phyloP scores from a whole-genome alignment of 2,888 invertebrate species.

The Amorpha juglandis region DNA sequence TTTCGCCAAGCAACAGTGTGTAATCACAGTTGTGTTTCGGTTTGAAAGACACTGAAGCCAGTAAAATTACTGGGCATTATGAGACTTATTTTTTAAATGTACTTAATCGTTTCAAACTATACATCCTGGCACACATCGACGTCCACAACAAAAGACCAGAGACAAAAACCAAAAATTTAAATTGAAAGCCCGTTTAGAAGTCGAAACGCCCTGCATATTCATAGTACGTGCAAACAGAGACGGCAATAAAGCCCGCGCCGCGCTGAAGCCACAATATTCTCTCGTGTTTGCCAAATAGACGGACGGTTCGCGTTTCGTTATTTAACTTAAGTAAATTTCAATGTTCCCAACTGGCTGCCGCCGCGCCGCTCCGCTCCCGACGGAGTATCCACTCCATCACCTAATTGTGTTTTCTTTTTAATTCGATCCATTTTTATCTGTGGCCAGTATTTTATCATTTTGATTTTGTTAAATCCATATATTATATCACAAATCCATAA shows the following conservation, averaged over 20 bases:
- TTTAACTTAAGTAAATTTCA: constrained; percentile 84
- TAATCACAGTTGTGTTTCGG: no score
- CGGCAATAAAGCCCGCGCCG: constrained; percentile 62
- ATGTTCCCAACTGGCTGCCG: constrained; percentile 68
- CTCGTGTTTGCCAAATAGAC: constrained; percentile 79
- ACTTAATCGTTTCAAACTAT: no score
- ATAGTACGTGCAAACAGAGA: constrained; percentile 58
- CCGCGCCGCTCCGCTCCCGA: constrained; percentile 61
- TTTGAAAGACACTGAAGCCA: no score
- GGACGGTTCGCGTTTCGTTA: constrained; percentile 76
- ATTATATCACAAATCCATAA: background rate
- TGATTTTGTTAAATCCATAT: constrained; percentile 9
- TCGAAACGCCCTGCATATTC: constrained; percentile 68
- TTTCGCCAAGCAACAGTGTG: no score
- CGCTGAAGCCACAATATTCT: constrained; percentile 56
- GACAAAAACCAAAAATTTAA: constrained; percentile 3
- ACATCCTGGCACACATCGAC: background rate
- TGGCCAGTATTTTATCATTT: constrained; percentile 35
- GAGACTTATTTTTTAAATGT: no score
- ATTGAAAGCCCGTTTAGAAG: constrained; percentile 44
- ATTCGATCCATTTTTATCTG: constrained; percentile 54
- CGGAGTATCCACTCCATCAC: constrained; percentile 55
- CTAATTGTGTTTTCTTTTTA: constrained; percentile 56
- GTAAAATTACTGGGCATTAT: no score
- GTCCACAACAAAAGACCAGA: background rate